These are phyloP conservation scores for Pelvicachromis taeniatus DNA, from an alignment of 2,113 vertebrate genomes.

Conservation along the genomic window DNA sequence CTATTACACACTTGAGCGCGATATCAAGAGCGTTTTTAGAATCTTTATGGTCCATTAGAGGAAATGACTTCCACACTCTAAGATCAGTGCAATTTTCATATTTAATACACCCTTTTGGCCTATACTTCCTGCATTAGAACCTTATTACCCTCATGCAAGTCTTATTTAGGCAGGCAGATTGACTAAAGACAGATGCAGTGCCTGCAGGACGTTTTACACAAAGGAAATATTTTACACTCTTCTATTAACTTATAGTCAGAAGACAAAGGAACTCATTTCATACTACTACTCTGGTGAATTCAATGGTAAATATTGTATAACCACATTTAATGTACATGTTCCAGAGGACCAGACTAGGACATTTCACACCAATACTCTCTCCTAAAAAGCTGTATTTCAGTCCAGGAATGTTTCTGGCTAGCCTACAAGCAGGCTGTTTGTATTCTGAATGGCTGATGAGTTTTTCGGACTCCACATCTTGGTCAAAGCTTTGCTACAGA, in stretches of 20 bases:
- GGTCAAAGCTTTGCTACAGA: slow-evolving; percentile 5
- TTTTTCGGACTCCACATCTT: neutral
- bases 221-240: neutral
- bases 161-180: neutral
- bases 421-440: slow-evolving; percentile 18
- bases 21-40: neutral
- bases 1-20: slow-evolving; percentile 14
- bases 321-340: neutral
- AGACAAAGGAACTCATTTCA: neutral
- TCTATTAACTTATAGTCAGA: neutral
- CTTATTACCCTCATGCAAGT: slow-evolving; percentile 3
- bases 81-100: slow-evolving; percentile 32
- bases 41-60: slow-evolving; percentile 23
- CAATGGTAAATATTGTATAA: neutral
- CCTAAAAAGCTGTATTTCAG: neutral
- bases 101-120: slow-evolving; percentile 27
- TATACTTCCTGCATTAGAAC: neutral
- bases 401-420: slow-evolving; percentile 5
- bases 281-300: neutral
- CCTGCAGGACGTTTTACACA: neutral
- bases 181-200: neutral
- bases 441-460: slow-evolving; percentile 1
- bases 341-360: neutral
- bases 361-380: neutral
- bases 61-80: slow-evolving; percentile 26